These are phyloP conservation scores for Elanoides forficatus DNA, from an alignment of 2,113 vertebrate species.

Conservation along the genomic window DNA sequence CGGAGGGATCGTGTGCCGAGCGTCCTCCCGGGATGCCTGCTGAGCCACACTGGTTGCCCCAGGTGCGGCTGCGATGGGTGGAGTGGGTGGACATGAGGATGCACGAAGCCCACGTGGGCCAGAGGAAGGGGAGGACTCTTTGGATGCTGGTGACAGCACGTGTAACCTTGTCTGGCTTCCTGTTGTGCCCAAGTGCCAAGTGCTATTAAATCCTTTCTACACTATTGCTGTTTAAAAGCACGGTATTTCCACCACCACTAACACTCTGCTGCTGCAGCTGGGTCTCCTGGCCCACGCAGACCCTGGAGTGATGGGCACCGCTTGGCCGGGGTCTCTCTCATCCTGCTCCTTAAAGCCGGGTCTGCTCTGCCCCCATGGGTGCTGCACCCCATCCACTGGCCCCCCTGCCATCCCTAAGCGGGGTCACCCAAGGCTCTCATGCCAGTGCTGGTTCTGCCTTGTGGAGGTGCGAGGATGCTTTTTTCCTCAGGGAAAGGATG, in stretches of 20 bases:
- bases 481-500: background rate
- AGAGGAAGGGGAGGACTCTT: background rate
- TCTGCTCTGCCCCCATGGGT: rapidly evolving
- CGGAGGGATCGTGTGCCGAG: rapidly evolving
- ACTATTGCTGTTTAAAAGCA: background rate
- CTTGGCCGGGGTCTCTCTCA: background rate
- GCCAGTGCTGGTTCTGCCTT: background rate
- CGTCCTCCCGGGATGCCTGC: rapidly evolving
- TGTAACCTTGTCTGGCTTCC: rapidly evolving
- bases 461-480: background rate
- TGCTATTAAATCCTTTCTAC: background rate
- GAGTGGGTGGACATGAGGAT: background rate
- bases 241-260: rapidly evolving
- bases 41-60: rapidly evolving
- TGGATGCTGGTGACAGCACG: background rate
- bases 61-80: background rate
- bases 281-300: rapidly evolving
- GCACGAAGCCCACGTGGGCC: rapidly evolving
- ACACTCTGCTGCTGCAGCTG: background rate
- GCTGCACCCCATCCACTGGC: background rate
- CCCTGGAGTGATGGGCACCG: rapidly evolving
- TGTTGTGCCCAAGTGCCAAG: rapidly evolving
- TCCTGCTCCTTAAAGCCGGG: background rate
- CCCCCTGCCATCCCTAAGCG: rapidly evolving
- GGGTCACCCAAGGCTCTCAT: background rate